phyloP scores from a whole-genome alignment of 2,797 vertebrate species.

The Sphenopsis melanotis region DNA sequence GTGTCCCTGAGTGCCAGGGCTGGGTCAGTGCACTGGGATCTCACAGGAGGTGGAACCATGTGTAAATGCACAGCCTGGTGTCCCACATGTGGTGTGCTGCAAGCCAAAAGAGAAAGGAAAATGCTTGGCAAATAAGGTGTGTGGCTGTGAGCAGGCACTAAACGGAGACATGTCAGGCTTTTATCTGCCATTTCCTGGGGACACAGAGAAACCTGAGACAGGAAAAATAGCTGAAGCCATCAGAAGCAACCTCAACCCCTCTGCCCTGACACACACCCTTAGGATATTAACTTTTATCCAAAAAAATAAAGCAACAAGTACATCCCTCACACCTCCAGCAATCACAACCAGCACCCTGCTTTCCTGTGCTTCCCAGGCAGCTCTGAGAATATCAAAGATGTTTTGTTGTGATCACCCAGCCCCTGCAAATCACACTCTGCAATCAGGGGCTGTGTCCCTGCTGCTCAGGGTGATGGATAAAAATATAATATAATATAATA shows the following conservation, averaged over 20 bases:
- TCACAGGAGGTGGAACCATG: background rate
- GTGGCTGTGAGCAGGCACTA: background rate
- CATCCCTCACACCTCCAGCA: background rate
- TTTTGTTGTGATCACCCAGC: background rate
- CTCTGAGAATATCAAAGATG: background rate
- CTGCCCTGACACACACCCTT: background rate
- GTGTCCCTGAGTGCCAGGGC: background rate
- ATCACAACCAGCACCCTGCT: background rate
- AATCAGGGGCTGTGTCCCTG: background rate
- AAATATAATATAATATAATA: background rate
- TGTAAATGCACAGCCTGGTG: background rate
- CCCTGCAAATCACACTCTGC: background rate
- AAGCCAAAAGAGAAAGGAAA: background rate
- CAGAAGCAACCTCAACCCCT: background rate
- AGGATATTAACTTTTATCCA: background rate
- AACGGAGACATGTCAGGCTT: background rate
- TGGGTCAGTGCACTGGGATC: background rate
- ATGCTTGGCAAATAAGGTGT: background rate
- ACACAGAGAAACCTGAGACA: background rate
- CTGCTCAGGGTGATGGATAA: background rate
- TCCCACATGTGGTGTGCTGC: accelerated
- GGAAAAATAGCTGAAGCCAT: background rate
- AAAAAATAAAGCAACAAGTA: background rate
- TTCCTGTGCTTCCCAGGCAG: background rate
- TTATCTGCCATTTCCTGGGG: background rate